A percentile compares a stretch with the other conserved stretches of the same genome.
These are phyloP conservation scores for Huso huso DNA, from an alignment of 2,797 vertebrate genomes.

Conservation along the genomic window DNA sequence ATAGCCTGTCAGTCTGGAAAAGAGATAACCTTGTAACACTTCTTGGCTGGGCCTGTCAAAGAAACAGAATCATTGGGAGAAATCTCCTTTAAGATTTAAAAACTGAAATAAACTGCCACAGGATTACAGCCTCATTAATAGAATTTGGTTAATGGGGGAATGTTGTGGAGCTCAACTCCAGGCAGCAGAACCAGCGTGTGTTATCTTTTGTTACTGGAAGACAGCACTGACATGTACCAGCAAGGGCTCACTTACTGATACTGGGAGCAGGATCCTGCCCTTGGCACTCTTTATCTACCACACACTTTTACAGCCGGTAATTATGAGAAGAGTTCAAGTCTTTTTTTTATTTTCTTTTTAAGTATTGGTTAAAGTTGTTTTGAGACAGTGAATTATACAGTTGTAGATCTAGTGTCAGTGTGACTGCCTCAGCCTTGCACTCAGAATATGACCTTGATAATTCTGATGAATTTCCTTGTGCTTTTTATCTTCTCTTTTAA, in stretches of 20 bases:
- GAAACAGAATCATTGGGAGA: neutral
- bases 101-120: neutral
- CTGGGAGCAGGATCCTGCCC: neutral
- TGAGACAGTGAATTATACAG: neutral
- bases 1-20: constrained; percentile 12
- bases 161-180: neutral
- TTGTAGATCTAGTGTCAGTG: neutral
- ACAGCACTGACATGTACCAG: neutral
- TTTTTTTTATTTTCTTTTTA: neutral
- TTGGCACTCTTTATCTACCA: constrained; percentile 1
- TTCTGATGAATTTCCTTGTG: too few species aligned
- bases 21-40: constrained; percentile 7
- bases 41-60: constrained; percentile 8
- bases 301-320: neutral
- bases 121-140: neutral
- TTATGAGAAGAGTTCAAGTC: neutral
- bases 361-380: neutral
- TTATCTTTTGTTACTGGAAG: constrained; percentile 1
- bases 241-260: neutral
- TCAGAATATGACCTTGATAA: neutral
- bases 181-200: neutral
- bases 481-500: too few species aligned
- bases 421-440: neutral
- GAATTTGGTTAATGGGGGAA: neutral
- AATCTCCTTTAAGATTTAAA: neutral